Evolutionary conservation across 2,888 invertebrate genomes (phyloP).

Genomic region (Aporophyla lueneburgensis): DNA sequence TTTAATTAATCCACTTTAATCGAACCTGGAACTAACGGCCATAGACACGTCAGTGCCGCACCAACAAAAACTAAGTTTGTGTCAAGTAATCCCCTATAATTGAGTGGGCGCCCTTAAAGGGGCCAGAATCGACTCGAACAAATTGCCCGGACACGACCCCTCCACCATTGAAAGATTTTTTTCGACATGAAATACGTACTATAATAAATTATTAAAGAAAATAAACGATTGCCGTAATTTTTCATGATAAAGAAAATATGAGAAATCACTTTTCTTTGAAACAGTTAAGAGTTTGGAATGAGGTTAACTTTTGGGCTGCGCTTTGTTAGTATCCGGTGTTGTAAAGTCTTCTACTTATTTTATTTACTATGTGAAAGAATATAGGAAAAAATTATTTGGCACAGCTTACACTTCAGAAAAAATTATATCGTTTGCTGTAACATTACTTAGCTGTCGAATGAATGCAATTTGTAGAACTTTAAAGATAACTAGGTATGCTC

Average conservation of each 20-base stretch:
- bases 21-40: conserved; percentile 29
- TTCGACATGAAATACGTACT: conserved; percentile 46
- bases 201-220: conserved; percentile 61
- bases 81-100: conserved; percentile 58
- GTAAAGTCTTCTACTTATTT: conserved; percentile 12
- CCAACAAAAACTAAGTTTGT: conserved; percentile 52
- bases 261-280: conserved; percentile 60
- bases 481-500: not conserved
- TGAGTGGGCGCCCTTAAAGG: conserved; percentile 36
- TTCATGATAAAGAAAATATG: conserved; percentile 55
- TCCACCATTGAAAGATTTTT: conserved; percentile 34
- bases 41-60: conserved; percentile 8
- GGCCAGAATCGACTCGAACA: conserved; percentile 41
- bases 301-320: conserved; percentile 39
- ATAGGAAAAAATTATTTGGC: not conserved
- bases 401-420: not conserved
- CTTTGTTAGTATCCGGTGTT: conserved; percentile 14
- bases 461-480: not conserved
- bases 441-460: not conserved
- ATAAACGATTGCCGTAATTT: conserved; percentile 60
- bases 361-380: conserved; percentile 15
- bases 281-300: conserved; percentile 46
- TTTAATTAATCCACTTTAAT: conserved; percentile 34
- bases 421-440: not conserved
- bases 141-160: conserved; percentile 39